phyloP scores from a whole-genome alignment of 1,140 invertebrate species.

The Subanguina moxae region DNA sequence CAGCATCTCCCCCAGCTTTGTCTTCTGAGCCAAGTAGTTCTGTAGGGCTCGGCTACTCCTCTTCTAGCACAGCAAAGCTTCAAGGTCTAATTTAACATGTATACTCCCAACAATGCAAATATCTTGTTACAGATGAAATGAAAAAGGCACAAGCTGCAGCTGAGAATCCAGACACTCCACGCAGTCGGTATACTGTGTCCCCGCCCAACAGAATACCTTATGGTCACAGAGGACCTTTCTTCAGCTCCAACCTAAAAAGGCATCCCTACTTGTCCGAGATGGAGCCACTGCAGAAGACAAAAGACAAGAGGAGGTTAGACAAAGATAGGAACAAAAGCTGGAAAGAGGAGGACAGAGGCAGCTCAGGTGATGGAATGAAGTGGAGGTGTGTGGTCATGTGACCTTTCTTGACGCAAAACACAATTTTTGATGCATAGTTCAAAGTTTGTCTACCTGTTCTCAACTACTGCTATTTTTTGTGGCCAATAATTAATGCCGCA shows the following conservation, averaged over 20 bases:
- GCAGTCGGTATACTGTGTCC: not conserved
- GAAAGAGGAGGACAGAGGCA: slow-evolving; percentile 6
- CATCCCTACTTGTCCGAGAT: not conserved
- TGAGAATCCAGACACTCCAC: not conserved
- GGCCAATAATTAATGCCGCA: no score
- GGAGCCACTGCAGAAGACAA: not conserved
- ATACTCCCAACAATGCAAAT: no score
- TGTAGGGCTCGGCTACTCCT: not conserved
- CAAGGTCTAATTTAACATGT: not conserved
- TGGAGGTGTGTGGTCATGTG: not conserved
- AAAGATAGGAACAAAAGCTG: not conserved
- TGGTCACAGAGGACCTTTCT: not conserved
- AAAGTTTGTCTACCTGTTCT: no score
- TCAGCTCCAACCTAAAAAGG: slow-evolving; percentile 1
- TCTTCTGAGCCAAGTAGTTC: not conserved
- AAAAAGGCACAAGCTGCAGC: not conserved
- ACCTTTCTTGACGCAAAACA: not conserved
- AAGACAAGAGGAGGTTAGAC: not conserved
- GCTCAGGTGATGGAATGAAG: not conserved
- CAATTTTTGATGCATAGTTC: no score
- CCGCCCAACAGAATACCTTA: not conserved
- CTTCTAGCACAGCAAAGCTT: slow-evolving; percentile 1
- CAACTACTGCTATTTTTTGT: no score
- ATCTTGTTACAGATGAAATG: not conserved
- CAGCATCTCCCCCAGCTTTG: not conserved